Percentiles rank a stretch among this genome's conserved stretches.
Conservation (phyloP, 2,113 vertebrate genomes). For the Probosciger aterrimus region DNA sequence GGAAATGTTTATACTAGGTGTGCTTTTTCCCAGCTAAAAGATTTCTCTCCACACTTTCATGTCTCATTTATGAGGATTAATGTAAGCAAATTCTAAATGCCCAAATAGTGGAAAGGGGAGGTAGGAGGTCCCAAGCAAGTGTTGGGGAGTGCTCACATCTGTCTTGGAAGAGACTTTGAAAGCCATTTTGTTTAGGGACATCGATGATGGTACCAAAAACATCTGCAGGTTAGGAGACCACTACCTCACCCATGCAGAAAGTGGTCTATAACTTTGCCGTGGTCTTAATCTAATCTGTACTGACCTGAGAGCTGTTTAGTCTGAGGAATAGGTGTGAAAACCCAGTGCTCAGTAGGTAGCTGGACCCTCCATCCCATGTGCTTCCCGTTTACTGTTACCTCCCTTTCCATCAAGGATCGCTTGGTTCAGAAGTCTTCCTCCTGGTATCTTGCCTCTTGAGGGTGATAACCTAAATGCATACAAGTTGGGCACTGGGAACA, state of each 20-base stretch:
- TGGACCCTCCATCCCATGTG: accelerated
- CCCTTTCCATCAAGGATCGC: neutral
- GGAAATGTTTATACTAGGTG: neutral
- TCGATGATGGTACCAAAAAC: neutral
- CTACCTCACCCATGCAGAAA: neutral
- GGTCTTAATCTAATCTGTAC: neutral
- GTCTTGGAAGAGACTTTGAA: neutral
- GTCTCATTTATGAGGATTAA: neutral
- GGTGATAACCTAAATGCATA: neutral
- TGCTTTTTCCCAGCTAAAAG: neutral
- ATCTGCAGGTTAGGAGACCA: neutral
- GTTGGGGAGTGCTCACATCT: neutral
- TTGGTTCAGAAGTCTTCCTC: neutral
- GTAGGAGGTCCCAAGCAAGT: neutral
- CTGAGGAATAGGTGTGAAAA: neutral
- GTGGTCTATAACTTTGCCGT: neutral
- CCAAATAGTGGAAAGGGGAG: neutral
- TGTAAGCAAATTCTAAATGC: neutral
- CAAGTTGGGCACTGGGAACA: neutral
- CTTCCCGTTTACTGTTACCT: neutral
- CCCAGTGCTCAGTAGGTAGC: neutral
- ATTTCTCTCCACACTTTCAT: neutral
- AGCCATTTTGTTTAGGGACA: neutral
- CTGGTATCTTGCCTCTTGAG: neutral
- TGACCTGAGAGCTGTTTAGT: neutral